phyloP scores from a whole-genome alignment of 2,797 vertebrate species.

The Phoeniculus purpureus region DNA sequence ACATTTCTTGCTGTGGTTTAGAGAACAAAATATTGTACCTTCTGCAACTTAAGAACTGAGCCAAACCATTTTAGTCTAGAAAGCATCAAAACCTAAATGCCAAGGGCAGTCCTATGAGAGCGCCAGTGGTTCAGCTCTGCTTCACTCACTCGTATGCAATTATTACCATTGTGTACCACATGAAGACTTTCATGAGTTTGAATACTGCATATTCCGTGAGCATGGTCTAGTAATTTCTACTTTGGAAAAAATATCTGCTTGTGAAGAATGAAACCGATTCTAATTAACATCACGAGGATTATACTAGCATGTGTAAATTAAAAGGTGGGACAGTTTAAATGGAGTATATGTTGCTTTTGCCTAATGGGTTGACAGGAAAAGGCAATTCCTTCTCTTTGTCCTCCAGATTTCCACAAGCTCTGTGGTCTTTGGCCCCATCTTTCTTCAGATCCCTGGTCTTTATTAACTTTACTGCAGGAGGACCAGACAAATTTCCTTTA shows the following conservation, averaged over 20 bases:
- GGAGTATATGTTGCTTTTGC: neutral
- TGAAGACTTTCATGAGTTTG: conserved; percentile 31
- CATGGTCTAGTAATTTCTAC: neutral
- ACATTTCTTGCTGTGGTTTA: conserved; percentile 45
- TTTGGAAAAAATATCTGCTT: conserved; percentile 1
- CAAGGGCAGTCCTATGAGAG: conserved; percentile 23
- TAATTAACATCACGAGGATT: neutral
- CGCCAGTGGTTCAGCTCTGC: conserved; percentile 13
- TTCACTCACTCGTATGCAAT: conserved; percentile 30
- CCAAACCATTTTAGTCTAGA: conserved; percentile 34
- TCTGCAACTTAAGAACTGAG: conserved; percentile 19
- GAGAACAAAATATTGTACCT: conserved; percentile 5
- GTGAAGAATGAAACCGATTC: neutral
- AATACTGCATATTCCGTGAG: conserved; percentile 11
- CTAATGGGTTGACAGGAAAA: neutral
- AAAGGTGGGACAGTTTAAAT: neutral
- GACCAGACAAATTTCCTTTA: neutral
- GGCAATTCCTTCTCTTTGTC: neutral
- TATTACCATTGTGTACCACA: conserved; percentile 22
- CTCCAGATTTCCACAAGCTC: neutral
- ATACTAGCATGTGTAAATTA: neutral
- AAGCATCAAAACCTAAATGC: conserved; percentile 37
- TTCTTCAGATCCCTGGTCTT: neutral
- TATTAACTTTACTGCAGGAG: neutral
- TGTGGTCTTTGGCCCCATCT: neutral